phyloP scores from a whole-genome alignment of 2,113 vertebrate genomes.

The Nothobranchius kuhntae region DNA sequence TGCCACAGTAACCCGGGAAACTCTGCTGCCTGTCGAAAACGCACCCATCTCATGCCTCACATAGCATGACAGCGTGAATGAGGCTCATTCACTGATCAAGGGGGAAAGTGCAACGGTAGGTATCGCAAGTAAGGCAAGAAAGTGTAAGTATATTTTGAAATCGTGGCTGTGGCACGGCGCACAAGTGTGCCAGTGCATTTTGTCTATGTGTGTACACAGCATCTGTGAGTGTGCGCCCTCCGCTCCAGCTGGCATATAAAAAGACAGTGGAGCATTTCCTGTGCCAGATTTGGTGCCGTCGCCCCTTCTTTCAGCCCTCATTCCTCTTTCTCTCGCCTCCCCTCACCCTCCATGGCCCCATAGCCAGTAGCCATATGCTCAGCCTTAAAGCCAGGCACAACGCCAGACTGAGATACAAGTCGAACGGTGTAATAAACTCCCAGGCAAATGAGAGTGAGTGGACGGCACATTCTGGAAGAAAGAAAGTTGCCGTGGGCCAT shows the following conservation, averaged over 20 bases:
- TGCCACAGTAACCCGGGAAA: constrained; percentile 49
- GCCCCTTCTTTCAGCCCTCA: constrained; percentile 45
- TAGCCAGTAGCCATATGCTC: constrained; percentile 64
- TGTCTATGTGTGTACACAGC: not conserved
- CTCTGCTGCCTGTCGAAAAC: constrained; percentile 36
- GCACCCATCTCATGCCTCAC: constrained; percentile 53
- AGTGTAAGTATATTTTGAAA: not conserved
- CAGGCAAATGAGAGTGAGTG: constrained; percentile 12
- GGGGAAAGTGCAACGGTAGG: constrained; percentile 42
- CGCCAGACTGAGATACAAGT: constrained; percentile 40
- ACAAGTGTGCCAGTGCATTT: not conserved
- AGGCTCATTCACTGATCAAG: constrained; percentile 53
- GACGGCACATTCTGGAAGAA: not conserved
- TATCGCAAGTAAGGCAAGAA: constrained; percentile 14
- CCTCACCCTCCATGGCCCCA: constrained; percentile 31
- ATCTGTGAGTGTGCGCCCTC: constrained; percentile 1
- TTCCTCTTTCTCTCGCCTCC: constrained; percentile 20
- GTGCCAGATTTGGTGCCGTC: constrained; percentile 56
- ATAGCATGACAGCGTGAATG: constrained; percentile 46
- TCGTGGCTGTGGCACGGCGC: not conserved
- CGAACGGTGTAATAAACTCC: constrained; percentile 19
- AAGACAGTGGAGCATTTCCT: constrained; percentile 59
- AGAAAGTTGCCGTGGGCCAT: not conserved
- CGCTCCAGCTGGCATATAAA: constrained; percentile 53
- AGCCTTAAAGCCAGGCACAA: constrained; percentile 50